These are phyloP conservation scores for Empidonax alnorum DNA, from an alignment of 2,113 vertebrate genomes.

Conservation along the genomic window DNA sequence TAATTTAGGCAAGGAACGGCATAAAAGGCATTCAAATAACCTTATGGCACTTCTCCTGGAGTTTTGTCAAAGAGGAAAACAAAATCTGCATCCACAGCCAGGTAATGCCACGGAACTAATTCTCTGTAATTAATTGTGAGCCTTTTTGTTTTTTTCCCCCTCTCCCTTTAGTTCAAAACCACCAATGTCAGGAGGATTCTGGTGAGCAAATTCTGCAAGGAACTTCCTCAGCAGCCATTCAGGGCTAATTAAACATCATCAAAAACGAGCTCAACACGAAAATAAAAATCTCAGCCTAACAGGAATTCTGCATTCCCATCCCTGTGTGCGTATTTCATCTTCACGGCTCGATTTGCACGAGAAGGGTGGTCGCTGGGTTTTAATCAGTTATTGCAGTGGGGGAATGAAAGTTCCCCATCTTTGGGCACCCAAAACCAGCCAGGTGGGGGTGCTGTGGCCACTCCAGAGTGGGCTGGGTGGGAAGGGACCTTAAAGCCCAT, in stretches of 20 bases:
- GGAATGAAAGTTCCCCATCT: neutral
- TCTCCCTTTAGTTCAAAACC: neutral
- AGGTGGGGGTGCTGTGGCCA: fast-evolving
- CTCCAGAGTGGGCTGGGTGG: neutral
- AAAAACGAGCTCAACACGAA: neutral
- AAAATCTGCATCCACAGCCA: neutral
- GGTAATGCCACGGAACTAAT: neutral
- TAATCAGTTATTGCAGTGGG: neutral
- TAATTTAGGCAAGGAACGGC: neutral
- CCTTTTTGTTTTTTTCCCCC: neutral
- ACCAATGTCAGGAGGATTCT: neutral
- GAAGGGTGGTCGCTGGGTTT: neutral
- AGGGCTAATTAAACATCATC: neutral
- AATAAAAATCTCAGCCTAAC: neutral
- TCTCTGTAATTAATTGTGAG: neutral
- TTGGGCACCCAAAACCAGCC: neutral
- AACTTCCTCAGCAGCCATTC: neutral
- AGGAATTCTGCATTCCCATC: neutral
- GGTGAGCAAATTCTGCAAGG: neutral
- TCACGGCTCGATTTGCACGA: neutral
- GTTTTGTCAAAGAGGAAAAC: neutral
- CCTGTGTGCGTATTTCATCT: neutral
- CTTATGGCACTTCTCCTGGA: neutral
- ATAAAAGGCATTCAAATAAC: neutral
- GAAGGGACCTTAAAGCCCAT: neutral